phyloP scores from a whole-genome alignment of 2,797 vertebrate genomes.

The Morus bassanus region DNA sequence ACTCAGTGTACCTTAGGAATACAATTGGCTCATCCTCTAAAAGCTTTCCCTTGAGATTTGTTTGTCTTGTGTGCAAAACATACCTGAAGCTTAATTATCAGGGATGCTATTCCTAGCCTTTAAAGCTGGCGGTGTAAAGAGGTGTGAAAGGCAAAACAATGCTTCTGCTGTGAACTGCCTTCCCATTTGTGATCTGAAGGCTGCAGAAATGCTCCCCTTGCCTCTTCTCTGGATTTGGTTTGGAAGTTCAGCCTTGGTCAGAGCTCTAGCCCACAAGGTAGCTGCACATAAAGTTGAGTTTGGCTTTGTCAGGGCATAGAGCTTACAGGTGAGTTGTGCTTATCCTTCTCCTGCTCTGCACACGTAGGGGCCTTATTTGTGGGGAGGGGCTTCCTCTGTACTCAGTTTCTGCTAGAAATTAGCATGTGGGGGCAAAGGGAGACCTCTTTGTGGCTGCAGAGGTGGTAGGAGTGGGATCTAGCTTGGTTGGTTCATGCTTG shows the following conservation, averaged over 20 bases:
- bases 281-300: neutral
- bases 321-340: neutral
- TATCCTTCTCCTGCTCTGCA: neutral
- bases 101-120: neutral
- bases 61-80: neutral
- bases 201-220: neutral
- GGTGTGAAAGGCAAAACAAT: neutral
- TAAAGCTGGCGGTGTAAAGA: neutral
- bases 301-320: neutral
- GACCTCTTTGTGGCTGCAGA: neutral
- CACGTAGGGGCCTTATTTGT: fast-evolving
- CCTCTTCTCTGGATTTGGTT: neutral
- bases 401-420: neutral
- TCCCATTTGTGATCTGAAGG: neutral
- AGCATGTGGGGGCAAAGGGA: neutral
- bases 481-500: neutral
- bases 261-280: neutral
- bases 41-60: neutral
- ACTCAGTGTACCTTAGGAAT: neutral
- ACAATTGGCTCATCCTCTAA: neutral
- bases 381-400: neutral
- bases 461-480: neutral
- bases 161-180: neutral
- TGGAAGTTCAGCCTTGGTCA: neutral
- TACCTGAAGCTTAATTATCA: neutral